Evolutionary conservation across 1,140 invertebrate species (phyloP), one percentile per base, ranked within the genome.

Genomic region (Drosophila repletoides): DNA sequence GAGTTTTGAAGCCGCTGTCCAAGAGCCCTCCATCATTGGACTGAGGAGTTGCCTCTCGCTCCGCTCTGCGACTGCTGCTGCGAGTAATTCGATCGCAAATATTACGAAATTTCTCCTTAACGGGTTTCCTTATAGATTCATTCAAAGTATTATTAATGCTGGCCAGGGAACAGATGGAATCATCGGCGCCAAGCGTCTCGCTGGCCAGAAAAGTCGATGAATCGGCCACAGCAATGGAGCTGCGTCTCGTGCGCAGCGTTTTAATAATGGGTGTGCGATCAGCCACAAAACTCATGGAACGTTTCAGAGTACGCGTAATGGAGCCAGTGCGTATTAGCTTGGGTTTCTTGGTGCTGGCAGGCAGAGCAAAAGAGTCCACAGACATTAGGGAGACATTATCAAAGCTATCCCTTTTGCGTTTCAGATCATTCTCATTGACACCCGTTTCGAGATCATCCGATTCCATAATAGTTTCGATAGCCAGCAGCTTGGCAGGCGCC

Each of bases 241-340:
- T 90, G 7, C 89, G 76, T 0, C 89, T 67, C 1, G 86, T 80
- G 4, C 89, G 52, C 21, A 90, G 36, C 3, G 88, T 89, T 36
- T 86, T 90, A 10, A 87, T 67, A 7, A 90, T 68, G 1, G 89
- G 89, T 19, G 81, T 88, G 55, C 73, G 72, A 19, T 88, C 76
- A 2, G 86, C 86, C 12, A 86, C 89, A 63, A 89, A 90, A 36
- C 86, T 89, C 31, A 90, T 86, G n/a, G 89, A 89, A 2, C 88
- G 70, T 28, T 81, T 71, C 1, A 90, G 59, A 3, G 77, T 80
- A 21, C 88, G 64, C 38, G 84, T 88, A 15, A 90, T 86, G 9
- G 89, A 90, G 2, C 89, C 89, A 0, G 88, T 89, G 38, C 89
- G 81, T 17, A 81, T 76, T 2, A 90, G 73, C 52, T 90, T 90